Percentiles rank a stretch among this genome's conserved stretches.
phyloP scores from a whole-genome alignment of 2,888 invertebrate genomes.

The Dioctria rufipes region DNA sequence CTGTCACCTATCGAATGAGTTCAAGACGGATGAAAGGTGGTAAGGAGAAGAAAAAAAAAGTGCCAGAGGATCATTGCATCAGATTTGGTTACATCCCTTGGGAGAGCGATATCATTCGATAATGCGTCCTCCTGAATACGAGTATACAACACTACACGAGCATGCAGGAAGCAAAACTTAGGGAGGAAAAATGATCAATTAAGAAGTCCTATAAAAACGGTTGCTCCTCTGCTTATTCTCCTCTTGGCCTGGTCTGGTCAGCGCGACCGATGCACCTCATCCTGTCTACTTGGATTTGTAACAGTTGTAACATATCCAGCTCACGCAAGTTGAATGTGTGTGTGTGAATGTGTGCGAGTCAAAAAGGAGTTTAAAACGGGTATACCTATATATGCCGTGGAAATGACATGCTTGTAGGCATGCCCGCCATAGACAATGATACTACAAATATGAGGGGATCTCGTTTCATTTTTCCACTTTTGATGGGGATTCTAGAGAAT shows the following conservation, averaged over 20 bases:
- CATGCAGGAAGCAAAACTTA: constrained; percentile 27
- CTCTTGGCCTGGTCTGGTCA: neutral
- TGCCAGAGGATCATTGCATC: constrained; percentile 44
- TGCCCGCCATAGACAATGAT: neutral
- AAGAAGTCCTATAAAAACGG: constrained; percentile 42
- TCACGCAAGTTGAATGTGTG: neutral
- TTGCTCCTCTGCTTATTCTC: constrained; percentile 14
- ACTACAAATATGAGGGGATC: constrained; percentile 18
- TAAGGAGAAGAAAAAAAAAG: constrained; percentile 1
- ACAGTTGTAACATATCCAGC: constrained; percentile 24
- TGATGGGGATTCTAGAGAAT: constrained; percentile 34
- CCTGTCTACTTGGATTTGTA: constrained; percentile 9
- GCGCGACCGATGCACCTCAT: neutral
- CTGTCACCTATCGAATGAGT: constrained; percentile 28
- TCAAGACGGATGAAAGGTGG: constrained; percentile 49
- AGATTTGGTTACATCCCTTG: constrained; percentile 46
- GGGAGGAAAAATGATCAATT: constrained; percentile 36
- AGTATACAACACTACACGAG: constrained; percentile 10
- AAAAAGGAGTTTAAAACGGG: too few relatives aligned
- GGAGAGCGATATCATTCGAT: constrained; percentile 30
- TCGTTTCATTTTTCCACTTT: constrained; percentile 16
- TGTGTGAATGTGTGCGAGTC: neutral
- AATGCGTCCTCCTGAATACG: neutral
- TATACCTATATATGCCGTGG: too few relatives aligned
- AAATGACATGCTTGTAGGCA: neutral